Conservation (phyloP, 2,888 invertebrate genomes). For the Agrotis exclamationis region DNA sequence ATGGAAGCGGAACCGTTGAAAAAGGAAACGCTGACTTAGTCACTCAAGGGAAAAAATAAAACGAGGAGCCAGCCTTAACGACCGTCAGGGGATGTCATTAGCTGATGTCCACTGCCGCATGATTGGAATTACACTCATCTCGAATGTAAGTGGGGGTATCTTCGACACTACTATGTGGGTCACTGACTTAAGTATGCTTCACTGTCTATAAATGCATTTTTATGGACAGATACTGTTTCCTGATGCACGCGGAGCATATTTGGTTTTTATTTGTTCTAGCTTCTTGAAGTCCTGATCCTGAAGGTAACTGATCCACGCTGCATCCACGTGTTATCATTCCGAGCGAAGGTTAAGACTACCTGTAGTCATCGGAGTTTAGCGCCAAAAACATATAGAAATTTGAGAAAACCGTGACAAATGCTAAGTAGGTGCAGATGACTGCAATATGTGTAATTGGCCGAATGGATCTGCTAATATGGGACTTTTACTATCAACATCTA, state of each 20-base stretch:
- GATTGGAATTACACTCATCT: constrained; percentile 79
- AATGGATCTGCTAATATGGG: background rate
- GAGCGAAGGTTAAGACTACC: background rate
- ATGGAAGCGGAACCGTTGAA: constrained; percentile 74
- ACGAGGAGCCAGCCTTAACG: constrained; percentile 82
- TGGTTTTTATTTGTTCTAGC: background rate
- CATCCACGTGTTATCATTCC: background rate
- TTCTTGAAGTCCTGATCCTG: no score
- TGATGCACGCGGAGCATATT: background rate
- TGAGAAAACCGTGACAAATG: background rate
- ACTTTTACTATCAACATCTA: background rate
- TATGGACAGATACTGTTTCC: constrained; percentile 4
- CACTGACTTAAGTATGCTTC: no score
- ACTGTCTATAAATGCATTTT: constrained; percentile 17
- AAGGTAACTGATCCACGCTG: background rate
- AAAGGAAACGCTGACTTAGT: constrained; percentile 80
- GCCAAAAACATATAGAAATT: background rate
- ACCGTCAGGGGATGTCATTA: constrained; percentile 86
- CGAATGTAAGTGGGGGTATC: constrained; percentile 51
- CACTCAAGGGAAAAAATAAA: constrained; percentile 86
- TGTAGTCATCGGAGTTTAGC: background rate
- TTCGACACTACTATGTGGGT: constrained; percentile 33
- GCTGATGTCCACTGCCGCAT: constrained; percentile 83
- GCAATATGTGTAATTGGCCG: background rate
- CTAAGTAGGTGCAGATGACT: background rate